phyloP scores from a whole-genome alignment of 2,113 vertebrate species.

The Hippocampus barbouri region DNA sequence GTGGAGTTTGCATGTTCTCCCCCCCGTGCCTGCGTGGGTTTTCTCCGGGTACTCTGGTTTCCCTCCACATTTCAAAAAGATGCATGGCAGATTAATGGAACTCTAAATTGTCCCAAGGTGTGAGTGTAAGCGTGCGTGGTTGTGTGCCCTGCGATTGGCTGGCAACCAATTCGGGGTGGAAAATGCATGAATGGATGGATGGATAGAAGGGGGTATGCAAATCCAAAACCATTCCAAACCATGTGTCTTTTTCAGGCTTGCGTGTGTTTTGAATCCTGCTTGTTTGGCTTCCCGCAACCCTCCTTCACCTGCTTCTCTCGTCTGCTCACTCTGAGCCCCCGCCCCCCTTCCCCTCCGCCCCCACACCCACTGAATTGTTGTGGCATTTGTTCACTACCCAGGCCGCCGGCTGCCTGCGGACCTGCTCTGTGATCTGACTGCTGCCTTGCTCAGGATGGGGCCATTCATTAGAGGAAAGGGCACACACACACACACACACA shows the following conservation, averaged over 20 bases:
- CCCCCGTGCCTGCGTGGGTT: too few relatives aligned
- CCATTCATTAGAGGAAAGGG: slow-evolving; percentile 55
- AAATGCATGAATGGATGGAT: too few relatives aligned
- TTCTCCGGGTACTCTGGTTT: too few relatives aligned
- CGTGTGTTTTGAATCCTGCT: slow-evolving; percentile 6
- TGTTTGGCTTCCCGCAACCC: neutral
- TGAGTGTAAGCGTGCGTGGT: too few relatives aligned
- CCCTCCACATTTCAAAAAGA: too few relatives aligned
- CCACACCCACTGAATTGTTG: slow-evolving; percentile 32
- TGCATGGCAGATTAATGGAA: too few relatives aligned
- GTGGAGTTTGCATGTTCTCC: too few relatives aligned
- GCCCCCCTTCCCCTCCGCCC: neutral
- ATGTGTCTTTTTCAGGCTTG: slow-evolving; percentile 10
- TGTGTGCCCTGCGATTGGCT: too few relatives aligned
- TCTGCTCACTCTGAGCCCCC: slow-evolving; percentile 6
- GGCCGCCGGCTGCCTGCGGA: slow-evolving; percentile 63
- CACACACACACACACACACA: slow-evolving; percentile 18
- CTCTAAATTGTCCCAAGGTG: too few relatives aligned
- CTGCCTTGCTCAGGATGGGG: slow-evolving; percentile 56
- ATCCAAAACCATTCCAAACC: neutral
- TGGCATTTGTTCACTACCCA: slow-evolving; percentile 69
- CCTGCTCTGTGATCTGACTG: slow-evolving; percentile 64
- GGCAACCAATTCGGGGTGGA: too few relatives aligned
- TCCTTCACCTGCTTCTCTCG: slow-evolving; percentile 11
- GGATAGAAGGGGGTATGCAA: neutral